phyloP scores from a whole-genome alignment of 2,113 vertebrate species.

The Tetrax tetrax region DNA sequence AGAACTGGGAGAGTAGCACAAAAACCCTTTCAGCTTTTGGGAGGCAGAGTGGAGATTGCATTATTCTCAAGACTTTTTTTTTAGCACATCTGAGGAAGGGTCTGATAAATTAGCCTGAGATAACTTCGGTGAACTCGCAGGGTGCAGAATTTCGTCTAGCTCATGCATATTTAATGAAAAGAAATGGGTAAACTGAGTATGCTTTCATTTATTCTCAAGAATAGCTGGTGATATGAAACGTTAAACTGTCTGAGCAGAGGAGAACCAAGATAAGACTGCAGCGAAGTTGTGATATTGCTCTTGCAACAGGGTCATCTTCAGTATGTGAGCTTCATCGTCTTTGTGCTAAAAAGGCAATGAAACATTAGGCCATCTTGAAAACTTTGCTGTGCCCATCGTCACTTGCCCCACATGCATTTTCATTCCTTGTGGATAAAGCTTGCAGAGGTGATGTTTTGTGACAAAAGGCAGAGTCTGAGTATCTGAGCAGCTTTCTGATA shows the following conservation, averaged over 20 bases:
- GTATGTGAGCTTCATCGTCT: background rate
- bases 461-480: background rate
- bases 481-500: background rate
- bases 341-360: background rate
- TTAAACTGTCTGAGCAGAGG: background rate
- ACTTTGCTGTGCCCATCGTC: background rate
- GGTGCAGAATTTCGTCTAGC: slow-evolving; percentile 6
- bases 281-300: background rate
- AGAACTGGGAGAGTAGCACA: background rate
- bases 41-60: background rate
- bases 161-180: slow-evolving; percentile 11
- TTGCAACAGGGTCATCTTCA: background rate
- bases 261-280: slow-evolving; percentile 24
- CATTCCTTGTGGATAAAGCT: background rate
- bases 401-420: background rate
- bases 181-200: slow-evolving; percentile 2
- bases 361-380: background rate
- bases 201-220: slow-evolving; percentile 41
- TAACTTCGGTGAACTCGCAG: slow-evolving; percentile 16
- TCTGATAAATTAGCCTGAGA: background rate
- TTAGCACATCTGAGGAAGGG: slow-evolving; percentile 3
- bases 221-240: slow-evolving; percentile 11
- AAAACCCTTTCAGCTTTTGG: background rate
- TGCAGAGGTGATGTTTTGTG: background rate
- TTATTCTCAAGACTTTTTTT: background rate